Conservation (phyloP, 2,113 vertebrate genomes). For the Pseudonaja textilis region DNA sequence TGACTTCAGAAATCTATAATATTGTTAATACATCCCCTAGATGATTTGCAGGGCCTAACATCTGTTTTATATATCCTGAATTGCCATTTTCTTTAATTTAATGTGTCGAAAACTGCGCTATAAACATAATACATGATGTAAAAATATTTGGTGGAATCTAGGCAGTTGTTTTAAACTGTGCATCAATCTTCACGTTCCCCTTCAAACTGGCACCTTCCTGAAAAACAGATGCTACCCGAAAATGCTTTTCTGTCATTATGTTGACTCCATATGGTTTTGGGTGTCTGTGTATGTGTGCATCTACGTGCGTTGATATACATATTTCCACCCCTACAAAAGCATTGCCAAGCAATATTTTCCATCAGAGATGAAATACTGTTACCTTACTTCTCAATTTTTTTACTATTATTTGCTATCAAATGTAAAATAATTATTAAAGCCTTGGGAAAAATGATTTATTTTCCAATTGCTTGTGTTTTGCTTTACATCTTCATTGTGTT, state of each 20-base stretch:
- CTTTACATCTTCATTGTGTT: constrained; percentile 48
- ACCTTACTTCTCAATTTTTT: constrained; percentile 43
- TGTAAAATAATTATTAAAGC: constrained; percentile 55
- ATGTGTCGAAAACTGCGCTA: constrained; percentile 47
- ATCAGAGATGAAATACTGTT: constrained; percentile 46
- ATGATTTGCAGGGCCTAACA: constrained; percentile 49
- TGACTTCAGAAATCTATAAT: constrained; percentile 45
- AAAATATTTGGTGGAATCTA: constrained; percentile 48
- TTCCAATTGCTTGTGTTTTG: constrained; percentile 48
- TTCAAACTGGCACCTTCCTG: constrained; percentile 39
- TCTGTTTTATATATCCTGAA: constrained; percentile 59
- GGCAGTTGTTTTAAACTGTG: constrained; percentile 52
- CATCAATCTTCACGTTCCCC: constrained; percentile 46
- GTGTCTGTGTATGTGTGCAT: background rate
- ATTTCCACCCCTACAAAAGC: constrained; percentile 23
- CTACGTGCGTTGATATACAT: too few species aligned
- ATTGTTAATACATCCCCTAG: constrained; percentile 49
- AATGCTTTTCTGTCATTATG: constrained; percentile 38
- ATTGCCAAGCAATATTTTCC: constrained; percentile 49
- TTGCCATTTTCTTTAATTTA: constrained; percentile 41
- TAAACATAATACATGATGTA: constrained; percentile 52
- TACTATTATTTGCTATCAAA: constrained; percentile 43
- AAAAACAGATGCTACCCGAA: constrained; percentile 50
- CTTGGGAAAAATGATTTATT: constrained; percentile 40
- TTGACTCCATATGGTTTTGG: constrained; percentile 45